Conservation (phyloP, 1,140 invertebrate genomes). For the Drepana arcuata region DNA sequence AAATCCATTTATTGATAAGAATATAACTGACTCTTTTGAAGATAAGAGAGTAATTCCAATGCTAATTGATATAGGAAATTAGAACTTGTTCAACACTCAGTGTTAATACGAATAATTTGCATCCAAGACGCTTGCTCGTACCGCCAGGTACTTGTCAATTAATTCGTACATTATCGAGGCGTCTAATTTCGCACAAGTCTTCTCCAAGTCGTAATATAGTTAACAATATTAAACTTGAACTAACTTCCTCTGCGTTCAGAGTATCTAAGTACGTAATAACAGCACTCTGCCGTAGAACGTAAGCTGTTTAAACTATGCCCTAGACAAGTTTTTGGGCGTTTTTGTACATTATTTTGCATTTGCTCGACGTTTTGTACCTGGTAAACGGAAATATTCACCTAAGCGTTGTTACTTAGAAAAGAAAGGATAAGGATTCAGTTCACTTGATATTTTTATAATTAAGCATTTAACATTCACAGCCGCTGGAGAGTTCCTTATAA, state of each 20-base stretch:
- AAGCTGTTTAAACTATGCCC: conserved; percentile 18
- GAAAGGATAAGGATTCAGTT: background rate
- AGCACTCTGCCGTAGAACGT: conserved; percentile 7
- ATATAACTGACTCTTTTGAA: no score
- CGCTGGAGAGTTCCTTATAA: background rate
- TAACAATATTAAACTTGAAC: no score
- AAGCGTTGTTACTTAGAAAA: background rate
- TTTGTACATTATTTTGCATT: conserved; percentile 13
- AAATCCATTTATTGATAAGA: no score
- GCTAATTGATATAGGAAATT: no score
- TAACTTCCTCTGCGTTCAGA: background rate
- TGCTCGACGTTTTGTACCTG: conserved; percentile 7
- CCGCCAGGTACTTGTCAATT: no score
- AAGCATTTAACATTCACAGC: background rate
- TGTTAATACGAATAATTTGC: no score
- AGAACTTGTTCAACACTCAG: no score
- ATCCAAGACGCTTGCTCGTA: no score
- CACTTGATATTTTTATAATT: background rate
- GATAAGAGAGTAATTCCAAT: no score
- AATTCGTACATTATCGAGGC: no score
- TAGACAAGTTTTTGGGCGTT: conserved; percentile 14
- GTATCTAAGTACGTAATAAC: conserved; percentile 19
- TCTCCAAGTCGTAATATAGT: no score
- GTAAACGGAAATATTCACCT: background rate
- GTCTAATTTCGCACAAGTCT: no score